Conservation (phyloP, 2,113 vertebrate species). For the Physeter macrocephalus region DNA sequence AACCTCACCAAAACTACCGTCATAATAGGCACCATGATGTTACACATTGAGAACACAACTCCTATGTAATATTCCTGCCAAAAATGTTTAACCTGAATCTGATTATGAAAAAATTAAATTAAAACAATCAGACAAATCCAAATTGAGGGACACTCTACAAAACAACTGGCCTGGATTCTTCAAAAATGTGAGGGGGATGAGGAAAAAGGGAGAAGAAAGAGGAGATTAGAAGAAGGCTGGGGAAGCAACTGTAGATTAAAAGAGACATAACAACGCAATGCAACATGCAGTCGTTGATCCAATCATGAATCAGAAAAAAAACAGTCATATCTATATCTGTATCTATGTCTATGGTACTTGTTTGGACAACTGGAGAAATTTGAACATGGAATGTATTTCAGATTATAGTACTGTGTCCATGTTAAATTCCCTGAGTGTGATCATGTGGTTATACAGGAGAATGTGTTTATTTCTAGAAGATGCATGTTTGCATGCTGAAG, state of each 20-base stretch:
- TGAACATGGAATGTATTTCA: not conserved
- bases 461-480: not conserved
- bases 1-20: not conserved
- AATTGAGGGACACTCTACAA: not conserved
- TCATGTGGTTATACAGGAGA: not conserved
- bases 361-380: not conserved
- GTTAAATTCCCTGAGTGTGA: not conserved
- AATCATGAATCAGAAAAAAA: not conserved
- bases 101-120: not conserved
- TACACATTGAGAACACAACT: not conserved
- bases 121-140: not conserved
- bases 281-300: not conserved
- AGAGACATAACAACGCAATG: not conserved
- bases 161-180: not conserved
- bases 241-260: not conserved
- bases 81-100: not conserved
- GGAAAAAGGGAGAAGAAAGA: not conserved
- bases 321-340: not conserved
- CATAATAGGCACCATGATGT: not conserved
- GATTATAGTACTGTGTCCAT: not conserved
- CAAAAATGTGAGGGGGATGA: not conserved
- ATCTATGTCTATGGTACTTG: not conserved
- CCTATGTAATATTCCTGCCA: not conserved
- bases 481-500: not conserved
- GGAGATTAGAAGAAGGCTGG: not conserved